phyloP scores from a whole-genome alignment of 2,888 invertebrate species.

The Pantelozetes paolii region DNA sequence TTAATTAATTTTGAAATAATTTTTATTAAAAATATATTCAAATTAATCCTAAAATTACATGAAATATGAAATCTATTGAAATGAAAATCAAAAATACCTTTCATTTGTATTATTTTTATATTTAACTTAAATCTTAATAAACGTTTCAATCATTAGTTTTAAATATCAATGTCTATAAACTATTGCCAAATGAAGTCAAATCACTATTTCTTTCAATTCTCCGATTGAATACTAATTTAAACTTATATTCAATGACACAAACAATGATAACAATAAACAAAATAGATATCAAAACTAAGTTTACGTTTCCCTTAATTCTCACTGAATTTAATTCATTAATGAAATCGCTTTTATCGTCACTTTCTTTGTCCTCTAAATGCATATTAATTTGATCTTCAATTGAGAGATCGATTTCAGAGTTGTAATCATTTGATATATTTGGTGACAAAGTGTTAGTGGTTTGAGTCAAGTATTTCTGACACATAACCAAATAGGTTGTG shows the following conservation, averaged over 20 bases:
- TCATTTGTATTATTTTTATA: too few species aligned
- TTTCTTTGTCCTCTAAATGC: neutral
- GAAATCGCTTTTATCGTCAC: neutral
- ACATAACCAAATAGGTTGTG: slow-evolving; percentile 37
- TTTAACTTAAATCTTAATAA: too few species aligned
- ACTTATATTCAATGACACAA: neutral
- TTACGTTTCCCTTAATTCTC: neutral
- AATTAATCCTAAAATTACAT: too few species aligned
- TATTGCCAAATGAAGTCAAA: neutral
- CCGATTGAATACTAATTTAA: neutral
- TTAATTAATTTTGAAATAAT: too few species aligned
- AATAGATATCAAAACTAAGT: neutral
- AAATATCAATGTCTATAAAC: too few species aligned
- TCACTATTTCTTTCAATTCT: neutral
- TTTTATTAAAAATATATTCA: too few species aligned
- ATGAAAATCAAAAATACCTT: too few species aligned
- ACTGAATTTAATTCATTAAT: neutral
- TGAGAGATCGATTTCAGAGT: too few species aligned
- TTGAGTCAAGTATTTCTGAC: slow-evolving; percentile 21
- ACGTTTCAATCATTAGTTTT: too few species aligned
- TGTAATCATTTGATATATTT: neutral
- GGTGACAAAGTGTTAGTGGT: neutral
- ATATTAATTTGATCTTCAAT: neutral
- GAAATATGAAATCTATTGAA: too few species aligned
- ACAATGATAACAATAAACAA: neutral